Base-by-base conservation (phyloP, 2,113 vertebrate species). In the Cheilinus undulatus region DNA sequence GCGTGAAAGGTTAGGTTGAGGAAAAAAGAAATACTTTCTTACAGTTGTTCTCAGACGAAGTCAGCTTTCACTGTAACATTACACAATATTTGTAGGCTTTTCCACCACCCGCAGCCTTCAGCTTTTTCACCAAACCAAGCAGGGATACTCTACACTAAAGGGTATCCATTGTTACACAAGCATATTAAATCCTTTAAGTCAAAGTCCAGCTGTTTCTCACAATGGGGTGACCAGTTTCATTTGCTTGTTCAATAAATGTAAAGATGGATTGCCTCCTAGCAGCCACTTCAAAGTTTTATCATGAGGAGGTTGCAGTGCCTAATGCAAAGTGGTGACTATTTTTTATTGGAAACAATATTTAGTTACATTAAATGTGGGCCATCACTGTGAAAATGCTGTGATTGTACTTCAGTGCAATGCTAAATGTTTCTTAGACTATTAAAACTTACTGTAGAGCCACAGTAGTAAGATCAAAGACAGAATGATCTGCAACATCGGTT, bases 121-220 rank as follows among this genome's bases (percentile, higher is more conserved):
- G 23, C 51, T 59, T 66, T 48, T 60, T 19, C 65, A 48, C 42
- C 26, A 61, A 65, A 40, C 43, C 60, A 72, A 56, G 72, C 27
- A 52, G 78, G 49, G 57, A 70, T 22, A 60, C 59, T 76, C 62
- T 66, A 82, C 30, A 69, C 50, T 61, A n/a, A 59, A 71, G 73
- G 71, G 66, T 57, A 74, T 78, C 46, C 52, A 65, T 75, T 88
- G 78, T 82, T 77, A 70, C 49, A 65, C 24, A 77, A 76, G 68
- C 36, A 78, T 26, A 77, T 68, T 30, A 75, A 86, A 86, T 75
- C 50, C 66, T 51, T 19, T 76, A 5, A 84, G 70, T 34, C 49
- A 66, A 22, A 60, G 51, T 77, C 72, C 57, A 51, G 51, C 62
- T 36, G 79, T 28, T 27, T 20, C 27, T 65, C 76, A 19, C 65